Base-by-base conservation (phyloP, 1,140 invertebrate genomes). In the Bathynomus jamesi region DNA sequence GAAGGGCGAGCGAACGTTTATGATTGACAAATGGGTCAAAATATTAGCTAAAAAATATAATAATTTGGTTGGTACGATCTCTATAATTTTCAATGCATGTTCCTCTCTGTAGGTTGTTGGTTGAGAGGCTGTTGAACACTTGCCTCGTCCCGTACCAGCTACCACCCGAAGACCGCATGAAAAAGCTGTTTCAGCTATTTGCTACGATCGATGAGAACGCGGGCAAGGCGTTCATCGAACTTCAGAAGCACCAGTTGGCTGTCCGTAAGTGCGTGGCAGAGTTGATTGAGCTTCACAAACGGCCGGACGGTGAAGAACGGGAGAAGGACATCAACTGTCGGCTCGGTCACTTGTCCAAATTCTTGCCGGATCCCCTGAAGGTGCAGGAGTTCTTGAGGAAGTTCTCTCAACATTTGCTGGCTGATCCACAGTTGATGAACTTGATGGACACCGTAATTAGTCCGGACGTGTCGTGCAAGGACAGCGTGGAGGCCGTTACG, bases 201-300 rank as follows among this genome's bases (percentile, higher is more conserved):
- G 92, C 90, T 46, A 95, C 94, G 61, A 90, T 98, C 40, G 95
- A 98, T 82, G 92, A 96, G 77, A 90, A 98, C 84, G 95, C 95
- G 1, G 92, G 92, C 0, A 96, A 96, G 83, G 93, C 93, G n/a
- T 95, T 95, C 80, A 90, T 94, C 67, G 95, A 98, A 81, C 83
- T 99, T 63, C 91, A 98, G 79, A 96, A 96, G 81, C 92, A 94
- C 83, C 64, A 71, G 46, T 65, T 72, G 8, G 67, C 67, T 31
- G 91, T 95, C 2, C 85, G 94, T 40, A 88, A 91, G 79, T 87
- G 89, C 40, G 92, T 96, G 0, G 86, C 88, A 21, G 93, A 94
- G 80, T 92, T 93, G 88, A 82, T 95, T 1, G 92, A 94, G 77
- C 82, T 94, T 28, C 88, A 93, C 72, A 87, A 88, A 73, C 88